Evolutionary conservation across 2,797 vertebrate genomes (phyloP).

Genomic region (Helostoma temminkii): DNA sequence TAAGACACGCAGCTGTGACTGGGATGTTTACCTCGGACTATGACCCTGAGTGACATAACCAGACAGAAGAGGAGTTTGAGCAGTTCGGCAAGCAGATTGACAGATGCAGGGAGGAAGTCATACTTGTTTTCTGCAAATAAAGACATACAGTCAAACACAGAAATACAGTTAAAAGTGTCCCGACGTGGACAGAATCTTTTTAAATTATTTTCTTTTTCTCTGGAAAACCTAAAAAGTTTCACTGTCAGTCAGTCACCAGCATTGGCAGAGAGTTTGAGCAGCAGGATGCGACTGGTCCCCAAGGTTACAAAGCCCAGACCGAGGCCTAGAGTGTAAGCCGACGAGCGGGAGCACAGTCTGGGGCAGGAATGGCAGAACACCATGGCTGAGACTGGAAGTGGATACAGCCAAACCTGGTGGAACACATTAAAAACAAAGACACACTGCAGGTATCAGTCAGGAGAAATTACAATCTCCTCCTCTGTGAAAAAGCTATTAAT

Average conservation of each 20-base stretch:
- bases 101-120: constrained; percentile 95
- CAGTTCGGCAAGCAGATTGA: constrained; percentile 95
- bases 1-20: not conserved
- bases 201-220: no score
- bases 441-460: not conserved
- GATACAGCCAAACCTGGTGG: constrained; percentile 19
- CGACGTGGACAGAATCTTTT: no score
- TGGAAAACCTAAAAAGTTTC: not conserved
- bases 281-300: constrained; percentile 93
- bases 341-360: constrained; percentile 82
- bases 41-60: constrained; percentile 88
- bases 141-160: constrained; percentile 4
- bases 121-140: constrained; percentile 90
- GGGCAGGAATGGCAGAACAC: constrained; percentile 65
- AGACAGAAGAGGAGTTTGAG: constrained; percentile 93
- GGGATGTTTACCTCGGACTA: constrained; percentile 86
- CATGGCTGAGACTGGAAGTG: constrained; percentile 62
- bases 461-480: no score
- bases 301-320: constrained; percentile 88
- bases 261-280: constrained; percentile 95
- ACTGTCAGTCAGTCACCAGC: constrained; percentile 81
- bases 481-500: no score
- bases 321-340: constrained; percentile 87
- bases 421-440: not conserved
- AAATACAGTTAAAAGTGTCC: no score